These are phyloP conservation scores for Pseudomyrmex cubaensis DNA, from an alignment of 1,140 invertebrate species.

Conservation along the genomic window DNA sequence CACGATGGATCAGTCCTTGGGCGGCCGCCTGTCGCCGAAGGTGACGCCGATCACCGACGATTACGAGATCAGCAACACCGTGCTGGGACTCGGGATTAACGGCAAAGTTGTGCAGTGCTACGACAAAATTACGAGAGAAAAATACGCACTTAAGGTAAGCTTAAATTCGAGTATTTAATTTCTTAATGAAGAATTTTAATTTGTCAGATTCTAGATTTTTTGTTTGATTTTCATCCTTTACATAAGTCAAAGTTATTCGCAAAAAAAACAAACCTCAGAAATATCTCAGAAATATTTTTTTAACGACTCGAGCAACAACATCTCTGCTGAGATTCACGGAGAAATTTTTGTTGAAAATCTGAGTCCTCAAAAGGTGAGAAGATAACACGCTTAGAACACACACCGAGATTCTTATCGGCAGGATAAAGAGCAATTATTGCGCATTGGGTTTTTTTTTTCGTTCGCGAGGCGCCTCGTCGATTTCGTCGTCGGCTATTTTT, in stretches of 20 bases:
- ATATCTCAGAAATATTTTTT: neutral
- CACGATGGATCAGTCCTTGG: conserved; percentile 74
- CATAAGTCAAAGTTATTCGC: no score
- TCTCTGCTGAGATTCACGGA: neutral
- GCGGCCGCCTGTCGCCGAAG: conserved; percentile 87
- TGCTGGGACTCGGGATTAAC: conserved; percentile 98
- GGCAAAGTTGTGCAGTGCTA: conserved; percentile 96
- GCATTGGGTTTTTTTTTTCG: neutral
- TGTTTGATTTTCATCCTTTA: neutral
- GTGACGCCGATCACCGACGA: conserved; percentile 94
- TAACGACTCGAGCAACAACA: no score
- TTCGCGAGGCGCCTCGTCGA: conserved; percentile 7
- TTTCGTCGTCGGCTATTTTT: conserved; percentile 60
- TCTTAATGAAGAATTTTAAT: neutral
- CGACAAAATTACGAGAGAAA: conserved; percentile 88
- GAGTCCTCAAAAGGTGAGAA: neutral
- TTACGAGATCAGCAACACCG: conserved; percentile 97
- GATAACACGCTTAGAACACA: neutral
- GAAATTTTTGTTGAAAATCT: neutral
- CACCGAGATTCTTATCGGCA: conserved; percentile 32
- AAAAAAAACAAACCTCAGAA: neutral
- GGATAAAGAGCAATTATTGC: neutral
- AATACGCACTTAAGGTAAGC: conserved; percentile 95
- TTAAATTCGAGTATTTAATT: neutral
- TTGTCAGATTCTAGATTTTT: neutral